These are phyloP conservation scores for Chrysemys picta DNA, from an alignment of 2,113 vertebrate genomes.

Conservation along the genomic window DNA sequence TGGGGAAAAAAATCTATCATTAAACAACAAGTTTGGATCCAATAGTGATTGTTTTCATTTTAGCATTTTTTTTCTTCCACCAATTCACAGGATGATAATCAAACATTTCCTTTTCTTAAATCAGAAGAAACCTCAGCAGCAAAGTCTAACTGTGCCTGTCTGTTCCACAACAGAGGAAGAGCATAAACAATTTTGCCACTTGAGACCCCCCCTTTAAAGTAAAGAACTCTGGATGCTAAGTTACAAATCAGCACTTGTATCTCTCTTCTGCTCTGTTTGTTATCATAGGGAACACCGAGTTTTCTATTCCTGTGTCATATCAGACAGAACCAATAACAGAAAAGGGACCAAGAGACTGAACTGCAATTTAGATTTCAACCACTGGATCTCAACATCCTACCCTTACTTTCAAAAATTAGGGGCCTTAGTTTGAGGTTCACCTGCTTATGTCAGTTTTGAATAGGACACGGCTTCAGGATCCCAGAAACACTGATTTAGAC, in stretches of 20 bases:
- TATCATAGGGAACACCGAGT: not conserved
- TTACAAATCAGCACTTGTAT: not conserved
- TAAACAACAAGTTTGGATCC: not conserved
- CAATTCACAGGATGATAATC: not conserved
- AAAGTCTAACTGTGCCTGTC: not conserved
- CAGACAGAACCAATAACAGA: not conserved
- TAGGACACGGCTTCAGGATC: not conserved
- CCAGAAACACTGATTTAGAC: not conserved
- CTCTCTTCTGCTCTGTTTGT: not conserved
- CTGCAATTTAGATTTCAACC: not conserved
- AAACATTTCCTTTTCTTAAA: not conserved
- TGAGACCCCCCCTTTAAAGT: not conserved
- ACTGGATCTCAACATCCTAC: not conserved
- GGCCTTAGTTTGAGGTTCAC: not conserved
- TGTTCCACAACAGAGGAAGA: not conserved
- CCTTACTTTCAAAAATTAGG: not conserved
- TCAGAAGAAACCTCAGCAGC: not conserved
- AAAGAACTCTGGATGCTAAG: not conserved
- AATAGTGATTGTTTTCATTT: not conserved
- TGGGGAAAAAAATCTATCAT: not conserved
- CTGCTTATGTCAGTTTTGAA: not conserved
- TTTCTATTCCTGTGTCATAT: not conserved
- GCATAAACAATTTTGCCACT: not conserved
- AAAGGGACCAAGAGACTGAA: not conserved
- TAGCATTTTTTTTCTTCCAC: not conserved